Evolutionary conservation across 2,888 invertebrate genomes (phyloP), one percentile per base, ranked within the genome.

Genomic region (Morpho achilles): DNA sequence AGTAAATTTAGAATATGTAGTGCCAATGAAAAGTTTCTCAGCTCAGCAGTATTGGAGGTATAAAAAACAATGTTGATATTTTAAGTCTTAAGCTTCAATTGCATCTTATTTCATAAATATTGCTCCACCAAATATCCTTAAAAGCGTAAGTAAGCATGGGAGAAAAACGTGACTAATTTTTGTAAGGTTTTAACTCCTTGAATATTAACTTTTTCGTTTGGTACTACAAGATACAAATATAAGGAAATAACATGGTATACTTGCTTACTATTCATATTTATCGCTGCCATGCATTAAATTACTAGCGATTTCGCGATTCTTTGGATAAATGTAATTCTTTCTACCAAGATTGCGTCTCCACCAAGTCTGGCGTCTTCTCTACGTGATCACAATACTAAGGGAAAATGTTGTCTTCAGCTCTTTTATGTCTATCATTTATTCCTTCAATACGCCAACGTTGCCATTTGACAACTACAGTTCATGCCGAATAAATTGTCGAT

Each of bases 281-380:
- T 75, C 77, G 76, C 70, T 68, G 72, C 72, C 75, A 80, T 83
- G 79, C 84, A 85, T 87, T 85, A 83, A 84, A 87, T 87, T 84
- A 86, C 83, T 74, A 67, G 77, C 82, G 84, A 87, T 87, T 87
- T 83, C 77, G 73, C 75, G 79, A 77, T 84, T 79, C 80, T 82
- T 79, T 82, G 78, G 77, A 84, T 85, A 85, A 87, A 89, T 84
- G 87, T 88, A 87, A 88, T 88, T 87, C 85, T 86, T 87, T 82
- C 76, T 69, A 73, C 75, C 80, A 80, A 86, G 87, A 89, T 89
- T 88, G 86, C 80, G 86, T 82, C 84, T 80, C 80, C 73, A 70
- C 67, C 72, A 75, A 73, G 74, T 77, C 76, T 77, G 77, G 80
- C 75, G 75, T 72, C 73, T 71, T 62, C 46, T 57, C 72, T 73